These are phyloP conservation scores for Oceanodroma leucorhoa DNA, from an alignment of 2,797 vertebrate species.

Conservation along the genomic window DNA sequence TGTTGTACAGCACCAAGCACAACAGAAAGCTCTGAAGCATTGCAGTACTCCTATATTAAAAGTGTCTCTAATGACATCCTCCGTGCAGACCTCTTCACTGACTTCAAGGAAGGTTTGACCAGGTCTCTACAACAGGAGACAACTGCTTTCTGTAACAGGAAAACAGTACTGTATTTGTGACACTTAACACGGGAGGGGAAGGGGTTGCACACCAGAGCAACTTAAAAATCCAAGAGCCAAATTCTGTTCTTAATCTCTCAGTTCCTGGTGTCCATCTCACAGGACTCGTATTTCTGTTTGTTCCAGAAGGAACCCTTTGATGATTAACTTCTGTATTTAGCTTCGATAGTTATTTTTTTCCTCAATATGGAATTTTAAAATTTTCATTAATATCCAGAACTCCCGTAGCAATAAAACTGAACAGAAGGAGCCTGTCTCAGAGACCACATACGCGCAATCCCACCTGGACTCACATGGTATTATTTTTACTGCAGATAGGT, in stretches of 20 bases:
- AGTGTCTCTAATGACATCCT: not conserved
- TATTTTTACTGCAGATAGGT: not conserved
- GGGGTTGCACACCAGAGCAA: not conserved
- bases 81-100: not conserved
- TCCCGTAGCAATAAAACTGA: not conserved
- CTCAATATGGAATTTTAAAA: not conserved
- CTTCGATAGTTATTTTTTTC: not conserved
- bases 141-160: not conserved
- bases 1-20: not conserved
- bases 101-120: not conserved
- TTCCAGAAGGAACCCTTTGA: not conserved
- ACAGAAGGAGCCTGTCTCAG: not conserved
- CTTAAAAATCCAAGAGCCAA: not conserved
- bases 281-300: not conserved
- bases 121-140: not conserved
- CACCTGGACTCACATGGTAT: not conserved
- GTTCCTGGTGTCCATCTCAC: not conserved
- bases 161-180: not conserved
- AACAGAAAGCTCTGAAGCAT: not conserved
- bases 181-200: not conserved
- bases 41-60: not conserved
- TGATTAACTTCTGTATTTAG: slow-evolving; percentile 1
- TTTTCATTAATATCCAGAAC: not conserved
- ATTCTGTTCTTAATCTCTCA: not conserved
- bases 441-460: not conserved